phyloP scores from a whole-genome alignment of 2,797 vertebrate species.

The Crocodylus rhombifer region DNA sequence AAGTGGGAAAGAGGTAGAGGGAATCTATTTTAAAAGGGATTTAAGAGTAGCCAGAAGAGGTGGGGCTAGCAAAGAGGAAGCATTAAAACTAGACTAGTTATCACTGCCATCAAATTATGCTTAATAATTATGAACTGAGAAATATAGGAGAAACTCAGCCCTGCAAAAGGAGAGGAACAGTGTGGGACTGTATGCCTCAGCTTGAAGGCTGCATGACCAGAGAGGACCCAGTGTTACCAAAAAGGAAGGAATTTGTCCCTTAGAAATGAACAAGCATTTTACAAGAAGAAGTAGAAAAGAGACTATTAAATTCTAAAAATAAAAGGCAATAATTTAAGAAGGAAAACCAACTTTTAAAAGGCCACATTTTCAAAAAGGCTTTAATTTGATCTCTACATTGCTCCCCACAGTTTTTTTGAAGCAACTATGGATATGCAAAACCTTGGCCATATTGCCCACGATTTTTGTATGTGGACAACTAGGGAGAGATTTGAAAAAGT shows the following conservation, averaged over 20 bases:
- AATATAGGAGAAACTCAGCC: neutral
- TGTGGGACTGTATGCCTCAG: neutral
- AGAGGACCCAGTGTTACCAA: neutral
- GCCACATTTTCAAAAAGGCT: neutral
- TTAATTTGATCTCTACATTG: neutral
- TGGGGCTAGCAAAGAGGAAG: neutral
- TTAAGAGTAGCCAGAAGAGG: too few relatives aligned
- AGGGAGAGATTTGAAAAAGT: neutral
- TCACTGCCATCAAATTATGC: neutral
- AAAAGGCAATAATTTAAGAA: neutral
- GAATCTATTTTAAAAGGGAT: neutral
- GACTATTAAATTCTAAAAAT: neutral
- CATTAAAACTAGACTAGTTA: neutral
- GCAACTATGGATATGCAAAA: neutral
- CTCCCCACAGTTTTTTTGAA: neutral
- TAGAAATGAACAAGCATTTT: neutral
- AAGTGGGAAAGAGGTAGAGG: neutral
- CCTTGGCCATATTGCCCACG: neutral
- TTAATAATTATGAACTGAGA: neutral
- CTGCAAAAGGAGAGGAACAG: neutral
- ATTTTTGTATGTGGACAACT: neutral
- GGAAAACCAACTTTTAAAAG: neutral
- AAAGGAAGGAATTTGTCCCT: neutral
- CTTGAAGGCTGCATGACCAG: neutral
- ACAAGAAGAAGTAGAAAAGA: neutral